Evolutionary conservation across 2,888 invertebrate species (phyloP), one percentile per base, ranked within the genome.

Genomic region (Elysia crispata): DNA sequence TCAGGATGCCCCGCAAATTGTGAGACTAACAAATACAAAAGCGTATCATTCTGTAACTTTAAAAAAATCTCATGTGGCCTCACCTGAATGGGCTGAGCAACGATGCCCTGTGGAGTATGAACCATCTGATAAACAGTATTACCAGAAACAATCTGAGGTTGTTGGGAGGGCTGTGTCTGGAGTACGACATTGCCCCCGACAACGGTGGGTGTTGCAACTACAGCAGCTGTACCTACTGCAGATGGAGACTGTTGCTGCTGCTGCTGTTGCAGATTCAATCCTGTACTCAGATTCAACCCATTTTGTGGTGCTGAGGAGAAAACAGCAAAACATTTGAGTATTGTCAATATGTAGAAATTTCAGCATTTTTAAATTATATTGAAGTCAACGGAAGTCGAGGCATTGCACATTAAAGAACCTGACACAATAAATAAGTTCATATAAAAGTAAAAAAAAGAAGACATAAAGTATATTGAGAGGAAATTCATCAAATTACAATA

Each of bases 71-170:
- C 41, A 41, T 41, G 3, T 6, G 3, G 25, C 1, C 75, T 25
- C 20, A 93, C 92, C 91, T 92, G 92, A 76, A 93, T 91, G 20
- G 93, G 92, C 82, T 93, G 92, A 49, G 93, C 93, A 25, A 93
- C 92, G 23, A 93, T 87, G 72, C 93, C 93, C 84, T 93, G 92
- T n/a, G 92, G 91, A 0, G 93, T 93, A 82, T 92, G 92, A 8
- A 93, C 92, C 92, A 93, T 93, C 84, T 93, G 92, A 86, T 92
- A 93, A 6, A 93, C 91, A 11, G 92, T 93, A 57, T 91, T 91
- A 28, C 92, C 92, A 8, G 92, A 92, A 64, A 92, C 90, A 54
- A 91, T 90, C 84, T 81, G 77, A 15, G 77, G 77, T 28, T 77
- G 77, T 23, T 74, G 57, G 50, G 25, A 30, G 8, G 23, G 30